Percentiles rank a stretch among this genome's conserved stretches.
Evolutionary conservation across 53 echinoderm and acorn worm species (phyloP).

Genomic region (Zoroaster sp.): DNA sequence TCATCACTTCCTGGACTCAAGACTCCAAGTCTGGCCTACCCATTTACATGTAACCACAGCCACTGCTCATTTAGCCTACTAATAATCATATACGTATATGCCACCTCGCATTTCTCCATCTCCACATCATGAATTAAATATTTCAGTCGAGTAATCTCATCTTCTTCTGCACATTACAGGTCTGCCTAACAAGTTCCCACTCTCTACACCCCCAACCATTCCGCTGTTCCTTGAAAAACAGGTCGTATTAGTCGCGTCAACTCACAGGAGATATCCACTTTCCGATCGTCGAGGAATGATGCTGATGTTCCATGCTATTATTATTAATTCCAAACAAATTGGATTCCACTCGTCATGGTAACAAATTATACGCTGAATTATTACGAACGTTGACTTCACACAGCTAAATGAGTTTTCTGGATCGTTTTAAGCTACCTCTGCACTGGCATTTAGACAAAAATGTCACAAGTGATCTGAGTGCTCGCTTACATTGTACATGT

Average conservation of each 20-base stretch:
- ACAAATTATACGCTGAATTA: slow-evolving; percentile 13
- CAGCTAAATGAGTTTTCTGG: not conserved
- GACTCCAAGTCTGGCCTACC: too few species aligned
- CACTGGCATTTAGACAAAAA: not conserved
- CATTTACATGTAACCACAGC: too few species aligned
- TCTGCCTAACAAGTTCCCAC: not conserved
- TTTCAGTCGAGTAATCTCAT: not conserved
- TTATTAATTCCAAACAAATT: slow-evolving; percentile 17
- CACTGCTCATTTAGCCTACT: not conserved
- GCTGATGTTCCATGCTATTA: not conserved
- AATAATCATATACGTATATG: not conserved
- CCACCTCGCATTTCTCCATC: not conserved
- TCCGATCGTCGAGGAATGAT: not conserved
- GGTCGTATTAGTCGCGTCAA: not conserved
- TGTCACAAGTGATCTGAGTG: not conserved
- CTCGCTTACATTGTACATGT: too few species aligned
- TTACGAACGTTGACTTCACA: not conserved
- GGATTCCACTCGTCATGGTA: slow-evolving; percentile 19
- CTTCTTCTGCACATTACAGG: slow-evolving; percentile 15
- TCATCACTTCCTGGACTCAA: too few species aligned
- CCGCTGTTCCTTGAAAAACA: not conserved
- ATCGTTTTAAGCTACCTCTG: not conserved
- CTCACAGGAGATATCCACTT: slow-evolving; percentile 8
- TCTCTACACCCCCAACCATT: not conserved
- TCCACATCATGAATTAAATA: slow-evolving; percentile 20